Evolutionary conservation across 2,113 vertebrate species (phyloP).

Genomic region (Podarcis cretensis): DNA sequence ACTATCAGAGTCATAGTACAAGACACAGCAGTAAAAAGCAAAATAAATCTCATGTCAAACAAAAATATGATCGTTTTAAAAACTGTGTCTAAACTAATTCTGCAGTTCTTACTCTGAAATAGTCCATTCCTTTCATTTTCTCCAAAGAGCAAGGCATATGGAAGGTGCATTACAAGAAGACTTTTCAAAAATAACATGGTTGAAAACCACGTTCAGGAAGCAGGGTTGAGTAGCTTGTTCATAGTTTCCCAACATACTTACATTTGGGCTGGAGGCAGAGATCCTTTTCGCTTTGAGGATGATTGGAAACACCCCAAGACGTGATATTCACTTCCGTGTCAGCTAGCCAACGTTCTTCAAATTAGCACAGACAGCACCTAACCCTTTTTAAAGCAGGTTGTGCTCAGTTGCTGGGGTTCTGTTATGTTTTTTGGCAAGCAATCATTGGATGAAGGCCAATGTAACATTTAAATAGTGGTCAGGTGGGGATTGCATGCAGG

Average conservation of each 20-base stretch:
- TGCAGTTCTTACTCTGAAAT: slow-evolving; percentile 1
- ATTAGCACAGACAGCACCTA: neutral
- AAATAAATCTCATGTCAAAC: neutral
- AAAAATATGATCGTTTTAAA: neutral
- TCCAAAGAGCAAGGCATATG: neutral
- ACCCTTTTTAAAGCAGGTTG: slow-evolving; percentile 52
- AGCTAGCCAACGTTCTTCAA: slow-evolving; percentile 45
- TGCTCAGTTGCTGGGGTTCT: slow-evolving; percentile 24
- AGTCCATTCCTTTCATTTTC: neutral
- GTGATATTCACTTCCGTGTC: slow-evolving; percentile 59
- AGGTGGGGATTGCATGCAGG: neutral
- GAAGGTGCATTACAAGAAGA: neutral
- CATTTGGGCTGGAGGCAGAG: slow-evolving; percentile 58
- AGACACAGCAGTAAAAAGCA: neutral
- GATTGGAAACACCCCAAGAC: slow-evolving; percentile 56
- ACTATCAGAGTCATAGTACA: neutral
- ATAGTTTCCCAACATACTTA: slow-evolving; percentile 60
- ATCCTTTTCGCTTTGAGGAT: slow-evolving; percentile 54
- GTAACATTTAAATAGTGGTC: neutral
- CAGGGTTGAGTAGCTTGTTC: slow-evolving; percentile 64
- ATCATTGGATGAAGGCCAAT: neutral
- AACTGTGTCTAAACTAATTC: neutral
- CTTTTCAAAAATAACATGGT: slow-evolving; percentile 64
- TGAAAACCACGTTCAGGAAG: slow-evolving; percentile 67
- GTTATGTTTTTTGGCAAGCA: slow-evolving; percentile 44